Conservation (phyloP, 2,113 vertebrate genomes). For the Erythrocercus mccallii region DNA sequence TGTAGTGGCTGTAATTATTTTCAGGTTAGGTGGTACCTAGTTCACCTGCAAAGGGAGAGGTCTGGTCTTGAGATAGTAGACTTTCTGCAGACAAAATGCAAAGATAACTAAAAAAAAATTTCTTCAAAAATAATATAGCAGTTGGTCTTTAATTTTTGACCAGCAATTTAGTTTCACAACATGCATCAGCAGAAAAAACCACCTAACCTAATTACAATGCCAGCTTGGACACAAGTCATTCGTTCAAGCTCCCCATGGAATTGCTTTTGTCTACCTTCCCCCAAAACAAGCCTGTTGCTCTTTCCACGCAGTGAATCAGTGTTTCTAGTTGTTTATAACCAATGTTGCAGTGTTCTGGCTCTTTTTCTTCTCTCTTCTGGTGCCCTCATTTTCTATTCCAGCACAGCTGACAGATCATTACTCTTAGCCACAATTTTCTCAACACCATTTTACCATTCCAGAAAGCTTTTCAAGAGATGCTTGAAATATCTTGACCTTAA, state of each 20-base stretch:
- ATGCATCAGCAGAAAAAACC: background rate
- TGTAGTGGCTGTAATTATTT: conserved; percentile 29
- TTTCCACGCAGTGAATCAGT: background rate
- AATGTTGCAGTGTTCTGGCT: background rate
- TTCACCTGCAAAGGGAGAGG: conserved; percentile 78
- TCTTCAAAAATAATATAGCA: background rate
- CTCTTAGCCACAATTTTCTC: background rate
- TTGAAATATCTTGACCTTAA: background rate
- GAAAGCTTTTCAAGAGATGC: background rate
- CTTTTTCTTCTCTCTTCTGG: background rate
- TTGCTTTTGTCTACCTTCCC: background rate
- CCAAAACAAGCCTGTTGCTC: background rate
- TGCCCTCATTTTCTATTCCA: background rate
- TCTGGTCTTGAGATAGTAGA: conserved; percentile 71
- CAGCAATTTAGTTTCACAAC: background rate
- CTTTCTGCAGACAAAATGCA: conserved; percentile 81
- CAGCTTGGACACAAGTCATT: background rate
- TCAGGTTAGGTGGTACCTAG: conserved; percentile 59
- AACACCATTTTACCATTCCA: background rate
- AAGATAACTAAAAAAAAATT: conserved; percentile 51
- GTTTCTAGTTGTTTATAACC: background rate
- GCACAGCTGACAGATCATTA: background rate
- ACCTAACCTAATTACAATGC: background rate
- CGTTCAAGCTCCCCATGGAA: background rate
- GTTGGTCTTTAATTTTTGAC: background rate